These are phyloP conservation scores for Melinaea marsaeus DNA, from an alignment of 2,888 invertebrate genomes.

Conservation along the genomic window DNA sequence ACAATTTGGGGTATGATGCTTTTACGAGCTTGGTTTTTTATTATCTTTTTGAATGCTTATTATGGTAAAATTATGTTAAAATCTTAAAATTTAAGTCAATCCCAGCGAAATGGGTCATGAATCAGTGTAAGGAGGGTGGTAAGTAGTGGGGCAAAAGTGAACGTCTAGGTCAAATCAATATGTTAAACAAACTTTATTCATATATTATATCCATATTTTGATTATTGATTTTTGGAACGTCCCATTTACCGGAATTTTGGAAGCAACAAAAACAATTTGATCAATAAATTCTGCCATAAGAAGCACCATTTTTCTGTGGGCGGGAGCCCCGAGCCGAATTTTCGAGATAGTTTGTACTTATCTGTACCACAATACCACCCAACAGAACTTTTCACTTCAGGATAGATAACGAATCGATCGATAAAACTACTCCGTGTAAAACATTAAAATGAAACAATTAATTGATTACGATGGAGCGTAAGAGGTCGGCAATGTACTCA, in stretches of 20 bases:
- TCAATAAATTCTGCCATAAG: slow-evolving; percentile 48
- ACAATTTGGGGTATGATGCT: no score
- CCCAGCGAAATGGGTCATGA: slow-evolving; percentile 27
- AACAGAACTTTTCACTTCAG: slow-evolving; percentile 43
- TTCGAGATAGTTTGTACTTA: slow-evolving; percentile 23
- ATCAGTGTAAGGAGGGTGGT: slow-evolving; percentile 18
- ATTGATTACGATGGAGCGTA: slow-evolving; percentile 28
- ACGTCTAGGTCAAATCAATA: slow-evolving; percentile 28
- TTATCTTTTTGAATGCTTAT: no score
- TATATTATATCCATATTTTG: slow-evolving; percentile 10
- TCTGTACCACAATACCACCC: slow-evolving; percentile 25
- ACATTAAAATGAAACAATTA: slow-evolving; percentile 23
- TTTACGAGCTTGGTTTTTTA: no score
- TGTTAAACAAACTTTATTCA: slow-evolving; percentile 22
- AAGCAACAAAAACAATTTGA: slow-evolving; percentile 35
- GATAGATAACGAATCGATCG: slow-evolving; percentile 57
- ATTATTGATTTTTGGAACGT: background rate
- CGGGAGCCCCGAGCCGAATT: slow-evolving; percentile 38
- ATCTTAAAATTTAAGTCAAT: slow-evolving; percentile 6
- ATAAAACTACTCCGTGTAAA: slow-evolving; percentile 45
- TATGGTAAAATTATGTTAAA: background rate
- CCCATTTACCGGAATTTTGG: slow-evolving; percentile 1
- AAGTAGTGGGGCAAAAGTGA: slow-evolving; percentile 12
- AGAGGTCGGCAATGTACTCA: slow-evolving; percentile 48
- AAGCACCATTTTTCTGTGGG: slow-evolving; percentile 38